A percentile compares a stretch with the other conserved stretches of the same genome.
Conservation (phyloP, 2,113 vertebrate genomes). For the Turdus rufiventris region DNA sequence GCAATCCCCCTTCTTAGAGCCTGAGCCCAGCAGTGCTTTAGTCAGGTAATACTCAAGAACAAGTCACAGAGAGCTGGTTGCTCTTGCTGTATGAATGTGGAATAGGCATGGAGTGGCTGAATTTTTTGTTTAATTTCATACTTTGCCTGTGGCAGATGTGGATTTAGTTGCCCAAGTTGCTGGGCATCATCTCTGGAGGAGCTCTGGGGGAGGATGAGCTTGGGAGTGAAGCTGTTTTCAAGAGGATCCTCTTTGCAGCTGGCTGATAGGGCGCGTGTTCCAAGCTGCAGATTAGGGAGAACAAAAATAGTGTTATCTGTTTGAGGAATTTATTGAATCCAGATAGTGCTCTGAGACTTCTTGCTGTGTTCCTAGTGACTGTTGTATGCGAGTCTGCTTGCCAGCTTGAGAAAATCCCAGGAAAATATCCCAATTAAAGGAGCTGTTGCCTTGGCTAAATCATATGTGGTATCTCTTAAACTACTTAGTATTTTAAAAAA, state of each 20-base stretch:
- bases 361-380: neutral
- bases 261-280: accelerated
- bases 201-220: neutral
- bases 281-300: neutral
- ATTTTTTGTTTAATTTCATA: neutral
- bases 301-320: neutral
- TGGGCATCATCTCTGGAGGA: neutral
- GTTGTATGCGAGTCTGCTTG: neutral
- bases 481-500: neutral
- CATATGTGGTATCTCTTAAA: neutral
- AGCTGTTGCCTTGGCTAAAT: neutral
- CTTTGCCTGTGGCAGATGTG: neutral
- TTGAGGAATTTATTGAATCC: neutral
- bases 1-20: neutral
- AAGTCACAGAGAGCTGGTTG: neutral
- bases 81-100: neutral
- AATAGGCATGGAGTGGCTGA: neutral
- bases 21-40: neutral
- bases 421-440: neutral
- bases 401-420: slow-evolving; percentile 20
- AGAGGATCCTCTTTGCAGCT: neutral
- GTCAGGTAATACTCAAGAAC: neutral
- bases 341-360: neutral
- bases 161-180: neutral
- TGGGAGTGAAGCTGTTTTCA: neutral